Evolutionary conservation across 2,888 invertebrate genomes (phyloP).

Genomic region (Lydus trimaculatus): DNA sequence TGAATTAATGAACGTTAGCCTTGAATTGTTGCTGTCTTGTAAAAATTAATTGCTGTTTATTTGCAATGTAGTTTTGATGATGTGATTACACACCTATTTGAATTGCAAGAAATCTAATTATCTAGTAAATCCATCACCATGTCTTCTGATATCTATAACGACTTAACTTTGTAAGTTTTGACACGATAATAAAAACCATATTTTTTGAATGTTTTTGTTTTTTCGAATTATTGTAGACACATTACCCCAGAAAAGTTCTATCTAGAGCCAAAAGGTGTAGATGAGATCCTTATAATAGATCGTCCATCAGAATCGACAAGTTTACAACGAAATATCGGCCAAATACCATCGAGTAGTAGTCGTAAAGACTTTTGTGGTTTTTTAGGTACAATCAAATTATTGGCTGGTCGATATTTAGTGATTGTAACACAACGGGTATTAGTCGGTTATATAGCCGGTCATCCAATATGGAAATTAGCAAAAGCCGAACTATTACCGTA

Average conservation of each 20-base stretch:
- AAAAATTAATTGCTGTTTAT: background rate
- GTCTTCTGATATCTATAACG: slow-evolving; percentile 47
- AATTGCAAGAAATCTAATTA: background rate
- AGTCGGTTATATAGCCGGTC: slow-evolving; percentile 82
- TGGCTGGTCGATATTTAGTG: slow-evolving; percentile 87
- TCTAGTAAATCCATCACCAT: slow-evolving; percentile 33
- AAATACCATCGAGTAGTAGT: slow-evolving; percentile 70
- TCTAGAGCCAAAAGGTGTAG: slow-evolving; percentile 79
- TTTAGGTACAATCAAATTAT: slow-evolving; percentile 82
- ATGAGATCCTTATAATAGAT: slow-evolving; percentile 85
- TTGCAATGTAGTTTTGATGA: background rate
- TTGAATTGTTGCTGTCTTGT: background rate
- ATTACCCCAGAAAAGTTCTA: slow-evolving; percentile 90
- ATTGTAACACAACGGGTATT: slow-evolving; percentile 84
- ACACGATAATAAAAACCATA: background rate
- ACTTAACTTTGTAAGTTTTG: slow-evolving; percentile 49
- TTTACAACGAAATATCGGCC: slow-evolving; percentile 61
- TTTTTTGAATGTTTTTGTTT: background rate
- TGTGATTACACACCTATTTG: background rate
- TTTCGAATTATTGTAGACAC: slow-evolving; percentile 66
- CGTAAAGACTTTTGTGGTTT: slow-evolving; percentile 84
- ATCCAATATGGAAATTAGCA: slow-evolving; percentile 79
- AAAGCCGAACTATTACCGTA: slow-evolving; percentile 88
- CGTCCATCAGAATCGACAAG: slow-evolving; percentile 64
- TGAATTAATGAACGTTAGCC: background rate